Evolutionary conservation across 2,113 vertebrate species (phyloP).

Genomic region (Lepidothrix coronata): DNA sequence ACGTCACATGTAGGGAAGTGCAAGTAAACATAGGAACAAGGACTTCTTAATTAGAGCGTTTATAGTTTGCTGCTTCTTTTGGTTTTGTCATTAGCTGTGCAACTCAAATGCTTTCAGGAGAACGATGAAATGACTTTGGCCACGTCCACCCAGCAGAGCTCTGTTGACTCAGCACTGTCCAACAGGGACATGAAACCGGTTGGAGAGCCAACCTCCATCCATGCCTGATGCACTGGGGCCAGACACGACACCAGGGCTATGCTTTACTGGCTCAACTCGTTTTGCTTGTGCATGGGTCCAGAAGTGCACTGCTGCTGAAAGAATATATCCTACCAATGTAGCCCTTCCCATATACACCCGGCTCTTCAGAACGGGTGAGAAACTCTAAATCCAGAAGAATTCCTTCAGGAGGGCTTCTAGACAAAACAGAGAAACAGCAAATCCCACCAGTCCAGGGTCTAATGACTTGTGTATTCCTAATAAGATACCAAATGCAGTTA

Average conservation of each 20-base stretch:
- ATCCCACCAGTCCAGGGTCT: neutral
- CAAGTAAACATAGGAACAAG: neutral
- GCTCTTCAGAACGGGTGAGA: neutral
- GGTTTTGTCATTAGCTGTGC: neutral
- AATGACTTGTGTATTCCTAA: neutral
- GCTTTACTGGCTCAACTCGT: neutral
- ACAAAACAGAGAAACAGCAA: neutral
- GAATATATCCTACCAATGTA: accelerated
- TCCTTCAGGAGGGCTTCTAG: neutral
- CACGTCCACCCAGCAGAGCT: neutral
- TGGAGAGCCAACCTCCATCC: accelerated
- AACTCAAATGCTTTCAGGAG: neutral
- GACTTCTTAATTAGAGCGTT: neutral
- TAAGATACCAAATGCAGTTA: neutral
- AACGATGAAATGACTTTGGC: accelerated
- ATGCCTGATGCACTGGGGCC: accelerated
- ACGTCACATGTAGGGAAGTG: neutral
- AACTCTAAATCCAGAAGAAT: neutral
- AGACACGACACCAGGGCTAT: neutral
- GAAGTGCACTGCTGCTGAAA: neutral
- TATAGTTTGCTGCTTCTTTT: neutral
- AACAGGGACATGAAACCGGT: accelerated
- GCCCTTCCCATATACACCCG: neutral
- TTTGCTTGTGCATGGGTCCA: neutral
- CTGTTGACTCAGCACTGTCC: neutral